Evolutionary conservation across 2,797 vertebrate species (phyloP), one percentile per base, ranked within the genome.

Genomic region (Microcaecilia unicolor): DNA sequence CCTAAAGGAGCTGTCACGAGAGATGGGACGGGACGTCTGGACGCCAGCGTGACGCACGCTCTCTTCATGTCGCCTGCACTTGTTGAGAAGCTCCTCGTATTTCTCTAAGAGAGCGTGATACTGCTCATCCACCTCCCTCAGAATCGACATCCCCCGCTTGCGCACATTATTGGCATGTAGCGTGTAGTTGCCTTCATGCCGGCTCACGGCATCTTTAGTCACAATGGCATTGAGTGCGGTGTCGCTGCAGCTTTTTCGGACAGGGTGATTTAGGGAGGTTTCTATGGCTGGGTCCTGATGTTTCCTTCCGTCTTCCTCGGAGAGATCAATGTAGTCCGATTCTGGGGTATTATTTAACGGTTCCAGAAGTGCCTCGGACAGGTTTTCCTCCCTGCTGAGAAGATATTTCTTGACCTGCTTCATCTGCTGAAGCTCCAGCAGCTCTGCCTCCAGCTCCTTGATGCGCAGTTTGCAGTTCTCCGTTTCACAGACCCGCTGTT

Each of bases 191-290:
- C 88, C 90, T 47, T 88, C 88, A 0, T 91, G 89, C 18, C 93
- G 62, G 7, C 89, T 84, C 1, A 87, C 85, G 0, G 87, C 83
- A 1, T 97, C 93, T 6, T 88, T 85, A 18, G 87, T 72, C 7
- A 89, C 85, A 24, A 98, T 93, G 60, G 86, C 85, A 0, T 92
- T 92, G 34, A 98, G 83, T 1, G 93, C 95, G 0, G 94, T 97
- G 72, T 98, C 94, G 0, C 95, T 99, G 80, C 93, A 94, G 82
- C 95, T 98, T 36, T 98, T 98, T 42, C 94, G 80, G 31, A 98
- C 95, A 0, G 84, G 80, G 10, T 76, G 75, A 44, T 74, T 69
- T 0, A 76, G 74, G 18, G 78, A 72, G 1, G 72, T 50, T 0
- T 70, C 51, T 3, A 72, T 75, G 0, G 78, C 76, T 0, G 61